A percentile compares a stretch with the other conserved stretches of the same genome.
phyloP scores from a whole-genome alignment of 2,888 invertebrate genomes.

The Tetranychus truncatus region DNA sequence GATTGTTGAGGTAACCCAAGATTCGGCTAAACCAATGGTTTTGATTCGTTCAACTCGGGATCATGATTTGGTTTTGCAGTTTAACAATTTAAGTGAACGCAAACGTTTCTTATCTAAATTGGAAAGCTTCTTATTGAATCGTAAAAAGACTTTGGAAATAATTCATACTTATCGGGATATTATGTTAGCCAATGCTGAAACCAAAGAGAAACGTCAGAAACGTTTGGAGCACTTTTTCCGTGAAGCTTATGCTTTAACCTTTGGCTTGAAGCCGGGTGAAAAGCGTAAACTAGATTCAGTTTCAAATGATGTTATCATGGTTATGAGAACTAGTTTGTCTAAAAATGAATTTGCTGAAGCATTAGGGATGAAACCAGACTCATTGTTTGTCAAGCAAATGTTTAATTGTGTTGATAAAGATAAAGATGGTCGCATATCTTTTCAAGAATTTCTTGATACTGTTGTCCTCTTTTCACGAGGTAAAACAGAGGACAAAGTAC shows the following conservation, averaged over 20 bases:
- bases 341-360: slow-evolving; percentile 85
- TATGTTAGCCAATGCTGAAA: slow-evolving; percentile 76
- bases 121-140: slow-evolving; percentile 60
- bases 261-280: slow-evolving; percentile 71
- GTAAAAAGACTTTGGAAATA: slow-evolving; percentile 59
- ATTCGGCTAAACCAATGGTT: slow-evolving; percentile 48
- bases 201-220: slow-evolving; percentile 74
- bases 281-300: slow-evolving; percentile 46
- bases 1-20: slow-evolving; percentile 74
- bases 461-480: slow-evolving; percentile 70
- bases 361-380: slow-evolving; percentile 80
- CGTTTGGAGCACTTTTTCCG: slow-evolving; percentile 82
- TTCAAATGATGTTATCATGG: slow-evolving; percentile 54
- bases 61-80: slow-evolving; percentile 72
- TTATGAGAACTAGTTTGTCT: slow-evolving; percentile 77
- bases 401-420: slow-evolving; percentile 92
- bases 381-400: slow-evolving; percentile 89
- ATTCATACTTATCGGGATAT: slow-evolving; percentile 53
- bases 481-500: slow-evolving; percentile 73
- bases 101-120: slow-evolving; percentile 70
- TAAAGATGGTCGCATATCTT: slow-evolving; percentile 75
- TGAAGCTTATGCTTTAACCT: slow-evolving; percentile 81
- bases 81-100: slow-evolving; percentile 58
- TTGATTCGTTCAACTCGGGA: slow-evolving; percentile 58
- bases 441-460: slow-evolving; percentile 75